Conservation (phyloP, 35 echinoderm and acorn worm species). For the Antedon bifida region DNA sequence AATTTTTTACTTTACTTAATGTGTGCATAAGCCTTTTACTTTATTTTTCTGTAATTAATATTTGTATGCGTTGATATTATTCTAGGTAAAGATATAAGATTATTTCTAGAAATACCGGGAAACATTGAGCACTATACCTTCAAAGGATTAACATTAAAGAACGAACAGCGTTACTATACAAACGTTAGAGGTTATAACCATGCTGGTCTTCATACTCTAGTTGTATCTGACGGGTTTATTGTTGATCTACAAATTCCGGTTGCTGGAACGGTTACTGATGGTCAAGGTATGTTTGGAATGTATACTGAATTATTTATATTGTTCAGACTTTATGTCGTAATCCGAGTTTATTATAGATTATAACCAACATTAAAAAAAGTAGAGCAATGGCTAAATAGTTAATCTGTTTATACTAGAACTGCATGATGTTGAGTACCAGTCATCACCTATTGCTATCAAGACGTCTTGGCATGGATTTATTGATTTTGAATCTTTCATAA, state of each 20-base stretch:
- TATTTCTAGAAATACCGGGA: conserved; percentile 3
- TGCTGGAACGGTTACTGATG: conserved; percentile 24
- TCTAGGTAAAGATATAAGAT: conserved; percentile 19
- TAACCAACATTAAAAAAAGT: neutral
- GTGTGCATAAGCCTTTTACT: too few species aligned
- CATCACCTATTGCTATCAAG: conserved; percentile 3
- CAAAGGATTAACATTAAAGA: neutral
- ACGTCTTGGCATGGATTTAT: too few species aligned
- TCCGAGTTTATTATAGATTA: neutral
- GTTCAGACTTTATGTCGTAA: too few species aligned
- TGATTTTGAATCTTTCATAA: too few species aligned
- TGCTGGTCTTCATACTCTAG: conserved; percentile 12
- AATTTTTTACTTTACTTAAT: too few species aligned
- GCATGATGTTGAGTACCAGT: conserved; percentile 33
- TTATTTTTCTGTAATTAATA: too few species aligned
- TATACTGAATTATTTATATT: neutral
- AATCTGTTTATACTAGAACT: neutral
- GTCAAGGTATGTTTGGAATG: conserved; percentile 18
- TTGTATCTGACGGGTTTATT: too few species aligned
- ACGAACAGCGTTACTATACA: conserved; percentile 13
- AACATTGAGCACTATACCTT: neutral
- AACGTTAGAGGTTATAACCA: conserved; percentile 27
- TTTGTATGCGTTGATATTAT: too few species aligned
- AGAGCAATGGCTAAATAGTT: neutral
- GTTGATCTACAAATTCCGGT: neutral